Percentiles rank a stretch among this genome's conserved stretches.
These are phyloP conservation scores for Eupristina koningsbergeri DNA, from an alignment of 1,140 invertebrate genomes.

Conservation along the genomic window DNA sequence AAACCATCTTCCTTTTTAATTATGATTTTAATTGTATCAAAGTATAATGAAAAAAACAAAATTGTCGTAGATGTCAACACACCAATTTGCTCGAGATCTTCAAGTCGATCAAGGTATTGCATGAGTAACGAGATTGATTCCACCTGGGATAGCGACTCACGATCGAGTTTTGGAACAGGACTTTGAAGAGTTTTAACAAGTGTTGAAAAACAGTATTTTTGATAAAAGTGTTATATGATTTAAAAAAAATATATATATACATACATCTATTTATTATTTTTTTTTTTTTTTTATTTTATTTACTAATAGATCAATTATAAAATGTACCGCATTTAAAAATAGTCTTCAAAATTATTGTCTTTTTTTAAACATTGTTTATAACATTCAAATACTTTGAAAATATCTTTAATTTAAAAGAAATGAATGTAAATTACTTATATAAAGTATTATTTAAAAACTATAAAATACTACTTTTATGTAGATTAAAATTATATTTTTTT, in stretches of 20 bases:
- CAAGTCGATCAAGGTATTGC: slow-evolving; percentile 54
- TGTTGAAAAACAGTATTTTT: neutral
- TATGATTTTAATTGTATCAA: too few species aligned
- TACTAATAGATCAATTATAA: neutral
- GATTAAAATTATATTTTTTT: neutral
- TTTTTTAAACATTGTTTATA: neutral
- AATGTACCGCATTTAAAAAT: neutral
- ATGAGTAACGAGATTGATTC: slow-evolving; percentile 45
- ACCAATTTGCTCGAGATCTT: slow-evolving; percentile 58
- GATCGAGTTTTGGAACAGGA: slow-evolving; percentile 47
- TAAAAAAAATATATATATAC: neutral
- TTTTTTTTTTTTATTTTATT: neutral
- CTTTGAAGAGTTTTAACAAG: slow-evolving; percentile 47
- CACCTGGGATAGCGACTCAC: slow-evolving; percentile 42
- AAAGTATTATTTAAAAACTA: neutral
- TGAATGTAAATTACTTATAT: too few species aligned
- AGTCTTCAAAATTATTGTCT: too few species aligned
- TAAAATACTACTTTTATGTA: too few species aligned
- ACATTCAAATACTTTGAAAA: neutral
- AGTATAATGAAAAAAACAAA: neutral
- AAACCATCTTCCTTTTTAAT: too few species aligned
- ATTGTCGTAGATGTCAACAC: slow-evolving; percentile 55
- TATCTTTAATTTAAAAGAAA: too few species aligned
- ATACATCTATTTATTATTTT: too few species aligned
- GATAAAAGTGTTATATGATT: neutral